These are phyloP conservation scores for Elegia similella DNA, from an alignment of 2,888 invertebrate species.

Conservation along the genomic window DNA sequence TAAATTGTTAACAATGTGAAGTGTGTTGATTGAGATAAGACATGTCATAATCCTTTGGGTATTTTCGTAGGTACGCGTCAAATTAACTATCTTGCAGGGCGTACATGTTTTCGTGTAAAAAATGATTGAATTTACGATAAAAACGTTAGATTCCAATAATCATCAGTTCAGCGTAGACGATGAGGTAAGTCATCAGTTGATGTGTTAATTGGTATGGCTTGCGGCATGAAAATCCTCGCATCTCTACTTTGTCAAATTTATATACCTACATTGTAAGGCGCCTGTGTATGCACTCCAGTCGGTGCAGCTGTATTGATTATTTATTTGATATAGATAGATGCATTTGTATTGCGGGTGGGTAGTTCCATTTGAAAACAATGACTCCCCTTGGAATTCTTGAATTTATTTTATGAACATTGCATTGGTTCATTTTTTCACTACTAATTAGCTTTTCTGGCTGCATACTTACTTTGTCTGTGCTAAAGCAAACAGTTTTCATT, in stretches of 20 bases:
- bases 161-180: slow-evolving; percentile 91
- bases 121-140: slow-evolving; percentile 93
- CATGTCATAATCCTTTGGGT: slow-evolving; percentile 25
- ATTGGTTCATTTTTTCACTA: too few relatives aligned
- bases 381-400: not conserved
- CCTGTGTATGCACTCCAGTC: slow-evolving; percentile 11
- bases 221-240: not conserved
- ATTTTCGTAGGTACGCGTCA: slow-evolving; percentile 40
- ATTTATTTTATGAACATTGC: not conserved
- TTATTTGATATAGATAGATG: not conserved
- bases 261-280: slow-evolving; percentile 4
- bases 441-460: not conserved
- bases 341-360: not conserved
- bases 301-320: slow-evolving; percentile 10
- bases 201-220: not conserved
- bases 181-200: slow-evolving; percentile 85
- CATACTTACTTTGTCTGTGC: too few relatives aligned
- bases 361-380: not conserved
- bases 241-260: not conserved
- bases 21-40: slow-evolving; percentile 16
- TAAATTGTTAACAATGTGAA: slow-evolving; percentile 21
- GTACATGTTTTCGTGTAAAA: slow-evolving; percentile 47
- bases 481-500: too few relatives aligned
- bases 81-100: slow-evolving; percentile 35
- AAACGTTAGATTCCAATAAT: slow-evolving; percentile 94